A percentile compares a stretch with the other conserved stretches of the same genome.
Conservation (phyloP, 2,113 vertebrate genomes). For the Halcyon senegalensis region DNA sequence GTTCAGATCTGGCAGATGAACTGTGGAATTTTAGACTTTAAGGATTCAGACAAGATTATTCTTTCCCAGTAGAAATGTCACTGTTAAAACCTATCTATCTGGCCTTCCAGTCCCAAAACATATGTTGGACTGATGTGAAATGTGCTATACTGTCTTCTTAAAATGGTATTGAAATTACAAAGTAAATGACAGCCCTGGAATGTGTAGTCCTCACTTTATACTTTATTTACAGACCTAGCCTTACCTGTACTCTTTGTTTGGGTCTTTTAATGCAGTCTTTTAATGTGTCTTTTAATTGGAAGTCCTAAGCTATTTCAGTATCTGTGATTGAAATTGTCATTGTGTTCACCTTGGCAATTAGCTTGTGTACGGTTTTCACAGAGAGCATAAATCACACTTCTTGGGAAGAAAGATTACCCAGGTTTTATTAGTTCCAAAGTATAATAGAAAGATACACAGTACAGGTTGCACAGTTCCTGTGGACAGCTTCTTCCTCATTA, state of each 20-base stretch:
- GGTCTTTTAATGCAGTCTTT: not conserved
- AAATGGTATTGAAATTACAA: not conserved
- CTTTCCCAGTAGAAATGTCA: not conserved
- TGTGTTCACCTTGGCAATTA: not conserved
- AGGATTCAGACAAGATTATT: not conserved
- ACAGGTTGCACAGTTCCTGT: not conserved
- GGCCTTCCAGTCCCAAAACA: not conserved
- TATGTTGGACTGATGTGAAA: not conserved
- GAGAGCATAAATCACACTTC: not conserved
- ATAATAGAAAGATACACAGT: not conserved
- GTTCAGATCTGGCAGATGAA: not conserved
- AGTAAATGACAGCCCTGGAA: not conserved
- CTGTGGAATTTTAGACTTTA: not conserved
- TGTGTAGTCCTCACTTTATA: not conserved
- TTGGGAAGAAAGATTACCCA: not conserved
- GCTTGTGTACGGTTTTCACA: not conserved
- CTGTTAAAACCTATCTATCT: not conserved
- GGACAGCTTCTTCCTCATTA: not conserved
- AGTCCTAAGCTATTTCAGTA: not conserved
- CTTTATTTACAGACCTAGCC: not conserved
- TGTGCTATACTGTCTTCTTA: not conserved
- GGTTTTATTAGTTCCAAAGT: slow-evolving; percentile 29
- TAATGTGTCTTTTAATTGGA: not conserved
- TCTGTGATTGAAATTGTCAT: not conserved
- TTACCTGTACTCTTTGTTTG: not conserved